These are phyloP conservation scores for Leptopilina syphax DNA, from an alignment of 2,888 invertebrate species.

Conservation along the genomic window DNA sequence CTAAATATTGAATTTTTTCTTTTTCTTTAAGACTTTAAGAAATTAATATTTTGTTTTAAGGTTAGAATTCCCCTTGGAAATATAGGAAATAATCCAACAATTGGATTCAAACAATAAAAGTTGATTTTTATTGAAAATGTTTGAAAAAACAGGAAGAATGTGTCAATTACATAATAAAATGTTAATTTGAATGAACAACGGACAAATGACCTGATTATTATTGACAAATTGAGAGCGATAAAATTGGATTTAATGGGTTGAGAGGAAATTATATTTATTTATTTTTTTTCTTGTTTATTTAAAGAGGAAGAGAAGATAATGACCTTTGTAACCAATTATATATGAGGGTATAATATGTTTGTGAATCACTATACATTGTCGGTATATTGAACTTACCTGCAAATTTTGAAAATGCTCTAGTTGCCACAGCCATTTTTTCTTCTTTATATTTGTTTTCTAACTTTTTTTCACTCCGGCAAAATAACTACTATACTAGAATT, in stretches of 20 bases:
- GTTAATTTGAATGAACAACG: constrained; percentile 52
- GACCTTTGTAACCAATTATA: constrained; percentile 30
- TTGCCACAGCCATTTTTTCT: constrained; percentile 73
- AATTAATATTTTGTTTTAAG: no score
- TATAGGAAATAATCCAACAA: no score
- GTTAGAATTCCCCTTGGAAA: no score
- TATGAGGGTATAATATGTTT: not conserved
- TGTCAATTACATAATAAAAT: constrained; percentile 67
- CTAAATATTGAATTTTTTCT: no score
- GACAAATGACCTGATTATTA: constrained; percentile 45
- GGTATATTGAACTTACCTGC: constrained; percentile 64
- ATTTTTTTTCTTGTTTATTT: not conserved
- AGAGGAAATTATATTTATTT: not conserved
- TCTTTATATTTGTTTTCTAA: constrained; percentile 19
- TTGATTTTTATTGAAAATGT: not conserved
- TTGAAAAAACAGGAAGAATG: not conserved
- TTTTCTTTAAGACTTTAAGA: no score
- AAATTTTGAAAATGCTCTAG: constrained; percentile 73
- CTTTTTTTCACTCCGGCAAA: constrained; percentile 49
- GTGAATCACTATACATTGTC: constrained; percentile 6
- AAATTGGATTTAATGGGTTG: not conserved
- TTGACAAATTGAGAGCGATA: not conserved
- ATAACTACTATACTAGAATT: constrained; percentile 50
- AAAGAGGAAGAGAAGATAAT: constrained; percentile 1
- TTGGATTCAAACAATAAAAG: not conserved